These are phyloP conservation scores for Trogon surrucura DNA, from an alignment of 2,113 vertebrate species.

Conservation along the genomic window DNA sequence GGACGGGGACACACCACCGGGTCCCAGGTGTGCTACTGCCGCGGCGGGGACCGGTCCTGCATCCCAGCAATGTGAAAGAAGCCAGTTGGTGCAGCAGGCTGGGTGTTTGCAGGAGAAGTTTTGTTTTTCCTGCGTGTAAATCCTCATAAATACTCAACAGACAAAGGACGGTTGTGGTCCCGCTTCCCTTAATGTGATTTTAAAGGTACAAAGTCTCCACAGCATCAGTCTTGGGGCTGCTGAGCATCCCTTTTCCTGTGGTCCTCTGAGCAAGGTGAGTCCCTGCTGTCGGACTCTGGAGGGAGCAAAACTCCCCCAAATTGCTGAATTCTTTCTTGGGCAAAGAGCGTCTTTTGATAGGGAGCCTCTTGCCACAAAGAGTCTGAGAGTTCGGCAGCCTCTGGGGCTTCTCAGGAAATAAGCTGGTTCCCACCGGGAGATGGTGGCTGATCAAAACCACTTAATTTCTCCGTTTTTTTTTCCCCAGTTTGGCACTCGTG, in stretches of 20 bases:
- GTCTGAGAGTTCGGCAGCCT: background rate
- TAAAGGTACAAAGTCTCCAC: background rate
- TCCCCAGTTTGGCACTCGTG: fast-evolving
- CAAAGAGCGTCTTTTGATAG: background rate
- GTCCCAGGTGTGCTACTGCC: fast-evolving
- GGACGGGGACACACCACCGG: fast-evolving
- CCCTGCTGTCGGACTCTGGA: background rate
- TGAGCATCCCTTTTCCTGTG: background rate
- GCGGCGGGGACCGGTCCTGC: background rate
- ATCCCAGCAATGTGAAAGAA: background rate
- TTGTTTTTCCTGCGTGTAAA: background rate
- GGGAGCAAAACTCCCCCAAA: background rate
- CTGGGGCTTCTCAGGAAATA: background rate
- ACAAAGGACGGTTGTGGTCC: background rate
- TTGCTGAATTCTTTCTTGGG: background rate
- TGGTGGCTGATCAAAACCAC: fast-evolving
- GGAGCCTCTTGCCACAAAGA: background rate
- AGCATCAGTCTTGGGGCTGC: background rate
- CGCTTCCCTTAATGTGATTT: background rate
- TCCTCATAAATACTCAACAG: fast-evolving
- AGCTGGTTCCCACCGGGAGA: fast-evolving
- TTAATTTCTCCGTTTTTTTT: fast-evolving
- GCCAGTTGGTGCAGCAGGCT: background rate
- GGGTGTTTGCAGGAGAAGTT: background rate
- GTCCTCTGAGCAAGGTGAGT: background rate